Evolutionary conservation across 2,888 invertebrate species (phyloP), one percentile per base, ranked within the genome.

Genomic region (Sturmia bella): DNA sequence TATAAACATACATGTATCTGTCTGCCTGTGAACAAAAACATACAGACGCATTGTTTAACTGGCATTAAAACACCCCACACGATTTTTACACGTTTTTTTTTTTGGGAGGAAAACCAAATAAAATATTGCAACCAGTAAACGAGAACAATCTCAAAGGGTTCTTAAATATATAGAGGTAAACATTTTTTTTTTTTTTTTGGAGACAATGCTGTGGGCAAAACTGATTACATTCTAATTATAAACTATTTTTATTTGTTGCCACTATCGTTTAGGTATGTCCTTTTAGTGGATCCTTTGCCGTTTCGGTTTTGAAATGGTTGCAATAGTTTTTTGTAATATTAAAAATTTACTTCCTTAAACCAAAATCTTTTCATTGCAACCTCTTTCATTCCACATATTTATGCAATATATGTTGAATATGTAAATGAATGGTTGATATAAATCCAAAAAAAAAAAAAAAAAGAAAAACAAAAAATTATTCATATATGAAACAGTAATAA

Each of bases 401-500:
- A 39, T 37, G 17, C 50, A 17, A 24, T 39, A 52, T 66, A 45
- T 13, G 27, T 6, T 19, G 17, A 70, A 69, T 24, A 57, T 15
- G 52, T 37, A 13, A 15, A 56, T 37, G 54, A 59, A 11, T 54
- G 39, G 39, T 48, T 37, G 12, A 24, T 15, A 2, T 15, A 32
- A 54, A 54, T 12, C 2, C 5, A 32, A 3, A 7, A 3, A 32
- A 54, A 24, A 1, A 43, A 7, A 32, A 32, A 32, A 3, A 27
- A 27, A 32, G 6, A 19, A 21, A 54, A 64, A 2, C 27, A 3
- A 27, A 21, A 19, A 4, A 48, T 39, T 15, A 32, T 37, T 43
- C 61, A 69, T 57, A 43, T 13, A 63, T 61, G 41, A 74, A 69
- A 64, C 39, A 48, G 21, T 37, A 64, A 64, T 37, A 45, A 56